A percentile compares a stretch with the other conserved stretches of the same genome.
phyloP scores from a whole-genome alignment of 2,888 invertebrate genomes.

The Acronicta alni region DNA sequence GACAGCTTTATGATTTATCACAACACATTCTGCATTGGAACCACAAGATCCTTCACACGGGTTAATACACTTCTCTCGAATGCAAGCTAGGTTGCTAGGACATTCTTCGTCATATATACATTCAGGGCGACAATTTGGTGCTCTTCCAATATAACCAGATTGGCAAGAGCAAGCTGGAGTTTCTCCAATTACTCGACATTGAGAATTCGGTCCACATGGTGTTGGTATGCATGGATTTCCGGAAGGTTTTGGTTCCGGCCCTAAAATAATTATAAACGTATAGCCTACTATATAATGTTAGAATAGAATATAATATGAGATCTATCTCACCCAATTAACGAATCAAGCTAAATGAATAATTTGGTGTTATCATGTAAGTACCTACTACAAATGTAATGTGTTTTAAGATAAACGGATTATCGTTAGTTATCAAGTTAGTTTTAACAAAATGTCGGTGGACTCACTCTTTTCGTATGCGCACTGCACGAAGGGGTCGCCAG shows the following conservation, averaged over 20 bases:
- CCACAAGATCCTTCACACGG: conserved; percentile 97
- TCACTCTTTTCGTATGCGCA: conserved; percentile 92
- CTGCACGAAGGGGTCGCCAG: conserved; percentile 94
- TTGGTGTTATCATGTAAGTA: too few relatives aligned
- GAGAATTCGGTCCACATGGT: conserved; percentile 95
- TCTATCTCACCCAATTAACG: not conserved
- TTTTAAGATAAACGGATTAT: not conserved
- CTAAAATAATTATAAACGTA: conserved; percentile 77
- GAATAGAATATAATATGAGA: too few relatives aligned
- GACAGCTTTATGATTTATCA: conserved; percentile 94
- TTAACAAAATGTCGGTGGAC: conserved; percentile 59
- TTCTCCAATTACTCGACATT: conserved; percentile 93
- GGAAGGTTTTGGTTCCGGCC: conserved; percentile 86
- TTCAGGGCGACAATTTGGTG: conserved; percentile 96
- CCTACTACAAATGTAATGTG: too few relatives aligned
- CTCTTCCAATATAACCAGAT: conserved; percentile 93
- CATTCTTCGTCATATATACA: conserved; percentile 96
- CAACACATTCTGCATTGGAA: conserved; percentile 93
- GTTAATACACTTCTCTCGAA: conserved; percentile 94
- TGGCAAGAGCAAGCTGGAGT: conserved; percentile 95
- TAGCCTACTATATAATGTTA: not conserved
- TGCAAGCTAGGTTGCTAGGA: conserved; percentile 94
- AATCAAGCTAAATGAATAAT: too few relatives aligned
- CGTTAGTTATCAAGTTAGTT: conserved; percentile 5
- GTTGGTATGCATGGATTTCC: conserved; percentile 94